Conservation (phyloP, 2,888 invertebrate genomes). For the Agrochola circellaris region DNA sequence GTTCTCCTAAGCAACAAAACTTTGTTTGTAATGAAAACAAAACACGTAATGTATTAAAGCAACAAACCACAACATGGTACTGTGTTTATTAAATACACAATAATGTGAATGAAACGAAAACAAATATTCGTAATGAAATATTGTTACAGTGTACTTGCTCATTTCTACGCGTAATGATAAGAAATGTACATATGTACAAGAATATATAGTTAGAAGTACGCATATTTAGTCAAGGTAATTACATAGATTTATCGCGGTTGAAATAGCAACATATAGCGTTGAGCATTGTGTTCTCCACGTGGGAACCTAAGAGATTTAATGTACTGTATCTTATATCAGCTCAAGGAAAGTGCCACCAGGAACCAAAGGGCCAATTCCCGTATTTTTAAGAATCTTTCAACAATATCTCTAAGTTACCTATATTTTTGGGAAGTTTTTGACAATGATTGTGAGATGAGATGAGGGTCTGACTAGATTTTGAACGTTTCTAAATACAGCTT, state of each 20-base stretch:
- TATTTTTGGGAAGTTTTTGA: too few relatives aligned
- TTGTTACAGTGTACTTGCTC: constrained; percentile 23
- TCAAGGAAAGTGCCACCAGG: background rate
- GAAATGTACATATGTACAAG: background rate
- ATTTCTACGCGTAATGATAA: constrained; percentile 8
- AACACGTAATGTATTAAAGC: constrained; percentile 36
- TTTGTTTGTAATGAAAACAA: constrained; percentile 26
- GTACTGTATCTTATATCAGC: background rate
- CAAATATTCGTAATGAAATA: constrained; percentile 40
- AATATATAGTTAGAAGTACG: background rate
- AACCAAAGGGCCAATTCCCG: too few relatives aligned
- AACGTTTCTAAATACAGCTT: too few relatives aligned
- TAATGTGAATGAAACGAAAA: constrained; percentile 41
- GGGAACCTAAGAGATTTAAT: background rate
- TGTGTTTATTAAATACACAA: constrained; percentile 55
- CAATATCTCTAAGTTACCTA: too few relatives aligned
- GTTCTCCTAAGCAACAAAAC: background rate
- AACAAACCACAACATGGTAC: constrained; percentile 21
- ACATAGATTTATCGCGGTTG: constrained; percentile 21
- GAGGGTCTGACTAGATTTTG: too few relatives aligned
- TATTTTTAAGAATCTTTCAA: too few relatives aligned
- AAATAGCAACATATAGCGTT: background rate
- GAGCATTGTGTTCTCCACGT: background rate
- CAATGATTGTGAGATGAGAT: too few relatives aligned
- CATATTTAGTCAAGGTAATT: constrained; percentile 26